Evolutionary conservation across 35 echinoderm and acorn worm genomes (phyloP).

Genomic region (Hemicentrotus pulcherrimus): DNA sequence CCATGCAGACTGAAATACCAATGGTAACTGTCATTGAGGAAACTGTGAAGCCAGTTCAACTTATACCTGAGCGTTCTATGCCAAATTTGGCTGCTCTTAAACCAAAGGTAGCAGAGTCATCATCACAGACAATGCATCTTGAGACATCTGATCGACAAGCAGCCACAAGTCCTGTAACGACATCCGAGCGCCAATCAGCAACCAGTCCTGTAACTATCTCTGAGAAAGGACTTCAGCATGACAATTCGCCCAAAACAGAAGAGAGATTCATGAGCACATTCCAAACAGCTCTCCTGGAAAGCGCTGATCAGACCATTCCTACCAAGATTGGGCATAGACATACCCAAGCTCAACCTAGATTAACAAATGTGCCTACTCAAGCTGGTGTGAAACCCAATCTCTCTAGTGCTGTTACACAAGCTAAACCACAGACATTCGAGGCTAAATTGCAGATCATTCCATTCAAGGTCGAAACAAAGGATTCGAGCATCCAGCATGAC

Average conservation of each 20-base stretch:
- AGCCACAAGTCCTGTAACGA: constrained; percentile 28
- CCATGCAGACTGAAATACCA: constrained; percentile 25
- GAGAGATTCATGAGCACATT: constrained; percentile 35
- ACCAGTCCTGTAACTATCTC: constrained; percentile 5
- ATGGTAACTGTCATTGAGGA: constrained; percentile 23
- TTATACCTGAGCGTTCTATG: not conserved
- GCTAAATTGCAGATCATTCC: constrained; percentile 32
- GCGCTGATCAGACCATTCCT: not conserved
- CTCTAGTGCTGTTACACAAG: not conserved
- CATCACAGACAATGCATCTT: not conserved
- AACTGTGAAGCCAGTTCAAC: constrained; percentile 31
- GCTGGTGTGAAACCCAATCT: not conserved
- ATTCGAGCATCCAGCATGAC: constrained; percentile 26
- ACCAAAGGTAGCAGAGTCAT: constrained; percentile 15
- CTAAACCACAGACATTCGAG: constrained; percentile 38
- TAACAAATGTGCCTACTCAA: not conserved
- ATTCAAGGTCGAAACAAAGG: constrained; percentile 7
- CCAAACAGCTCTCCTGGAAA: constrained; percentile 39
- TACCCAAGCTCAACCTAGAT: not conserved
- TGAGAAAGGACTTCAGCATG: constrained; percentile 15
- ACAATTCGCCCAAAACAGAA: not conserved
- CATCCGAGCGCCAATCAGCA: not conserved
- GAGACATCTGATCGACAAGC: not conserved
- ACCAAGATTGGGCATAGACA: not conserved
- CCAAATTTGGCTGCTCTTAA: not conserved